These are phyloP conservation scores for Drosophila carrolli DNA, from an alignment of 1,140 invertebrate species.

Conservation along the genomic window DNA sequence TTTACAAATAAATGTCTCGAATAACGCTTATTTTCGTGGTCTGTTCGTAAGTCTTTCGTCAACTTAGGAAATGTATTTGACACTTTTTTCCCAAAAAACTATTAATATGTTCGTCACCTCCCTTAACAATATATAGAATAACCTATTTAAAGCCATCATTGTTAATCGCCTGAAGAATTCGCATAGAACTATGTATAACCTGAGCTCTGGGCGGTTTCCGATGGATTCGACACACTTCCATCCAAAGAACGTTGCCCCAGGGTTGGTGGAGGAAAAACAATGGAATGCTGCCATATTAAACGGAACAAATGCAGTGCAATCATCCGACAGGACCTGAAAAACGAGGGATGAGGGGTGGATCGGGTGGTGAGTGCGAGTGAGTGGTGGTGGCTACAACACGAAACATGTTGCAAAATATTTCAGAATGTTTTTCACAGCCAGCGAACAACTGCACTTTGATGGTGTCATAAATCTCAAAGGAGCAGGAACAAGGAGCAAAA, in stretches of 20 bases:
- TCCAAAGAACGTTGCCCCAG: constrained; percentile 46
- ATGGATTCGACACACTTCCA: constrained; percentile 49
- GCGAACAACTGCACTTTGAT: constrained; percentile 66
- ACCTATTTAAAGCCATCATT: constrained; percentile 38
- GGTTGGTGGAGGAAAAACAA: constrained; percentile 53
- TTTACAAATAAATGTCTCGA: too few species aligned
- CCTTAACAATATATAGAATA: constrained; percentile 3
- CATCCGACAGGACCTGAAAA: constrained; percentile 37
- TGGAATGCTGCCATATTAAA: constrained; percentile 67
- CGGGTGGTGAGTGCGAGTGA: constrained; percentile 7
- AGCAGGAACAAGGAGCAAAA: constrained; percentile 10
- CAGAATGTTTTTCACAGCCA: constrained; percentile 27
- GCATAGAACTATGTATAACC: constrained; percentile 10
- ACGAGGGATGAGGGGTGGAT: constrained; percentile 26
- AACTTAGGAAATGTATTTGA: constrained; percentile 1
- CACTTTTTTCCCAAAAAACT: not conserved
- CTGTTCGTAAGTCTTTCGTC: too few species aligned
- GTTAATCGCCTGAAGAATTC: constrained; percentile 10
- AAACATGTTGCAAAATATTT: constrained; percentile 76
- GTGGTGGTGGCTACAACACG: constrained; percentile 57
- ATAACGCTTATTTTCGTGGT: too few species aligned
- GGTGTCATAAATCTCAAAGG: constrained; percentile 68
- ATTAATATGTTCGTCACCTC: constrained; percentile 1
- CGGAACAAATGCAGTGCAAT: constrained; percentile 71
- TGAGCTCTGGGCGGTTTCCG: constrained; percentile 35